phyloP scores from a whole-genome alignment of 2,113 vertebrate species.

The Brachypteracias leptosomus region DNA sequence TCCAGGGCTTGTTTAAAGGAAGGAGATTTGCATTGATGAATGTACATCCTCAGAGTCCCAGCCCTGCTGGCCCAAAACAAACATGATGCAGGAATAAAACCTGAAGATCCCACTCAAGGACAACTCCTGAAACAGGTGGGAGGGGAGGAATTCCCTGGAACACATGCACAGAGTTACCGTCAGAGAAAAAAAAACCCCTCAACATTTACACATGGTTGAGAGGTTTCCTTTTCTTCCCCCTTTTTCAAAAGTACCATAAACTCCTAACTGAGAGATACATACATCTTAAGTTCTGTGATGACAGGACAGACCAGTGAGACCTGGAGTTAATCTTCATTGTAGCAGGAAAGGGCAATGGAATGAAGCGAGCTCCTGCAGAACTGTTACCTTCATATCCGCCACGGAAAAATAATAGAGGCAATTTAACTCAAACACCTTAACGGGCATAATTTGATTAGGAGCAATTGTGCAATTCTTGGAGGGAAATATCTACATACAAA shows the following conservation, averaged over 20 bases:
- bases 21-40: slow-evolving; percentile 13
- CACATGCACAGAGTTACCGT: neutral
- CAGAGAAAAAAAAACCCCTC: neutral
- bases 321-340: slow-evolving; percentile 38
- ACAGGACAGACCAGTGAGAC: slow-evolving; percentile 25
- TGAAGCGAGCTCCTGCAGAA: slow-evolving; percentile 21
- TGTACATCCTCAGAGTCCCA: neutral
- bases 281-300: neutral
- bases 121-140: neutral
- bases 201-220: neutral
- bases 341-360: slow-evolving; percentile 21
- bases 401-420: slow-evolving; percentile 52
- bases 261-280: neutral
- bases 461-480: slow-evolving; percentile 26
- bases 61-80: neutral
- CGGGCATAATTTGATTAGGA: slow-evolving; percentile 50
- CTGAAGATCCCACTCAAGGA: neutral
- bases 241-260: neutral
- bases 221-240: neutral
- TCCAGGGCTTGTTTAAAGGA: slow-evolving; percentile 6
- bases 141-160: neutral
- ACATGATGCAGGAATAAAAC: neutral
- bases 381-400: slow-evolving; percentile 45
- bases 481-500: slow-evolving; percentile 24
- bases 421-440: slow-evolving; percentile 18